Percentiles rank a stretch among this genome's conserved stretches.
These are phyloP conservation scores for Ceratina calcarata DNA, from an alignment of 1,140 invertebrate genomes.

Conservation along the genomic window DNA sequence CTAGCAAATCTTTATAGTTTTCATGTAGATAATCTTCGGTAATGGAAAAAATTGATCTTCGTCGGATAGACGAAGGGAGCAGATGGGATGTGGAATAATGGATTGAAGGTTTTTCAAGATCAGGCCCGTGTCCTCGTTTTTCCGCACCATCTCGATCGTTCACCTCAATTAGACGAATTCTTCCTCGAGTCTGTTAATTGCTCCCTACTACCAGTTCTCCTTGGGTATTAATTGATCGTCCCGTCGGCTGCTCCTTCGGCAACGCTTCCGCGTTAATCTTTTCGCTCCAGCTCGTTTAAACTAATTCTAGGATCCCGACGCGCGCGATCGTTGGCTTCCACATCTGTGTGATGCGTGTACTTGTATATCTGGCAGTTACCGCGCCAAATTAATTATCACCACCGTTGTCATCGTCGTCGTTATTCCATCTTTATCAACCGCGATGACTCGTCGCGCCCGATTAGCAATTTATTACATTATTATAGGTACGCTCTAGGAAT, in stretches of 20 bases:
- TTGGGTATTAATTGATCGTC: slow-evolving; percentile 45
- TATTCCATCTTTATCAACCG: slow-evolving; percentile 39
- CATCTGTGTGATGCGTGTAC: not conserved
- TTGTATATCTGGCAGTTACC: slow-evolving; percentile 48
- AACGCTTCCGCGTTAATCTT: slow-evolving; percentile 10
- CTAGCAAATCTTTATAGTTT: too few species aligned
- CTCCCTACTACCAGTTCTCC: slow-evolving; percentile 11
- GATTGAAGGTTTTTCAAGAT: not conserved
- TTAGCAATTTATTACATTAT: slow-evolving; percentile 65
- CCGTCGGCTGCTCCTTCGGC: slow-evolving; percentile 16
- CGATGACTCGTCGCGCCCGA: slow-evolving; percentile 58
- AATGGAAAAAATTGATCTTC: not conserved
- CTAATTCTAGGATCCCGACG: slow-evolving; percentile 47
- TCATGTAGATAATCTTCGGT: not conserved
- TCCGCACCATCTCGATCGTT: slow-evolving; percentile 4
- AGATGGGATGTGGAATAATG: not conserved
- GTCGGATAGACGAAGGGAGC: not conserved
- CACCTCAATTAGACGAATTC: slow-evolving; percentile 36
- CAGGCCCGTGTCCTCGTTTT: slow-evolving; percentile 11
- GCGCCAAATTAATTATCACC: slow-evolving; percentile 39
- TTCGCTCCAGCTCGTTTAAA: slow-evolving; percentile 33
- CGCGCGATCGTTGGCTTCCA: slow-evolving; percentile 48
- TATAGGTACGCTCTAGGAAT: slow-evolving; percentile 62
- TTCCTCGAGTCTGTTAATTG: slow-evolving; percentile 27
- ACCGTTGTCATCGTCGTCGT: not conserved